These are phyloP conservation scores for Drosophila buzzatii DNA, from an alignment of 2,888 invertebrate species.

Conservation along the genomic window DNA sequence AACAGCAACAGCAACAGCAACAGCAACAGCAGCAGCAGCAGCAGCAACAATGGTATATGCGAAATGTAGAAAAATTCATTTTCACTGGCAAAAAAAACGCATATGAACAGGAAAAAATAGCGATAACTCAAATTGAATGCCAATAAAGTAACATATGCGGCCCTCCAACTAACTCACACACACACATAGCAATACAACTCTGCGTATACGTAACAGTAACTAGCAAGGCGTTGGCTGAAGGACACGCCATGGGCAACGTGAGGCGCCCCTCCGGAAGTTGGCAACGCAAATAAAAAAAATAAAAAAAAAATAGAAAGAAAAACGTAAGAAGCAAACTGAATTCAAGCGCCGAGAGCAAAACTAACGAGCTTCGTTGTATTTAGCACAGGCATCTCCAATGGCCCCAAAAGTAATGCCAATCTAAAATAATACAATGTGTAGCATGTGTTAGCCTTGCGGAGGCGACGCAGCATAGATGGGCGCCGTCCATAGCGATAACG, in stretches of 20 bases:
- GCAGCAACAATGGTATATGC: slow-evolving; percentile 52
- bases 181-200: slow-evolving; percentile 22
- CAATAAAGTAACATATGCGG: slow-evolving; percentile 82
- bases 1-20: slow-evolving; percentile 22
- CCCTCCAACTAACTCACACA: slow-evolving; percentile 48
- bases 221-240: slow-evolving; percentile 71
- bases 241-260: slow-evolving; percentile 60
- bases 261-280: slow-evolving; percentile 56
- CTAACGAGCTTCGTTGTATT: slow-evolving; percentile 75
- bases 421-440: slow-evolving; percentile 73
- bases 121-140: slow-evolving; percentile 84
- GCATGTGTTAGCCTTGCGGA: slow-evolving; percentile 46
- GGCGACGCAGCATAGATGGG: slow-evolving; percentile 37
- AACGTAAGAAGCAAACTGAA: slow-evolving; percentile 45
- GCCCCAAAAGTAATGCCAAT: slow-evolving; percentile 73
- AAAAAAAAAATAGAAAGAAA: slow-evolving; percentile 18
- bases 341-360: slow-evolving; percentile 64
- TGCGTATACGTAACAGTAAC: slow-evolving; percentile 64
- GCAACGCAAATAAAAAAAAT: slow-evolving; percentile 40
- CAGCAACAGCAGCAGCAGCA: slow-evolving; percentile 14
- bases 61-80: slow-evolving; percentile 72
- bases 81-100: slow-evolving; percentile 59
- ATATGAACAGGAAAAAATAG: slow-evolving; percentile 80
- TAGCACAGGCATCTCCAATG: slow-evolving; percentile 58
- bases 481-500: slow-evolving; percentile 58